These are phyloP conservation scores for Drosophila algonquin DNA, from an alignment of 2,888 invertebrate species.

Conservation along the genomic window DNA sequence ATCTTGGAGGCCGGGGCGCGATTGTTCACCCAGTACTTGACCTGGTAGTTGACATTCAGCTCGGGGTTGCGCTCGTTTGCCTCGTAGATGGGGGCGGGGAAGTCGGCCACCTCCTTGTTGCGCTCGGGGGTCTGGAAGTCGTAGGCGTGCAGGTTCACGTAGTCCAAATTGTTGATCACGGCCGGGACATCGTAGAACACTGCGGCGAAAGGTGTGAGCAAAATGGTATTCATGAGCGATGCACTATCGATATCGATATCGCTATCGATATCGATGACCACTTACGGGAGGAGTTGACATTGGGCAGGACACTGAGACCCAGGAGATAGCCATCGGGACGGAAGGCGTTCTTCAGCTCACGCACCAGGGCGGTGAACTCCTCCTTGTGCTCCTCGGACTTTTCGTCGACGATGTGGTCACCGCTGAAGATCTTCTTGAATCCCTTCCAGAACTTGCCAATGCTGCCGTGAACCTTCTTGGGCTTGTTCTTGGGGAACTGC, in stretches of 20 bases:
- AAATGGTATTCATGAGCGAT: not conserved
- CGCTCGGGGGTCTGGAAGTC: conserved; percentile 91
- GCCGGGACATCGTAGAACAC: conserved; percentile 91
- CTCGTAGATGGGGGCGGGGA: conserved; percentile 89
- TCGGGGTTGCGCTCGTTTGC: conserved; percentile 89
- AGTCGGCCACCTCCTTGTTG: conserved; percentile 92
- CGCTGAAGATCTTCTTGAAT: conserved; percentile 90
- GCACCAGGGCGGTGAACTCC: conserved; percentile 90
- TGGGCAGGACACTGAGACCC: conserved; percentile 89
- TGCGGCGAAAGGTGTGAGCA: conserved; percentile 75
- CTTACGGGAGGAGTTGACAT: conserved; percentile 90
- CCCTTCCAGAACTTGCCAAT: conserved; percentile 89
- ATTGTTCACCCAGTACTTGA: conserved; percentile 87
- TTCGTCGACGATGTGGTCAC: conserved; percentile 89
- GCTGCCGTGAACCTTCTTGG: conserved; percentile 89
- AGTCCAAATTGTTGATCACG: conserved; percentile 91
- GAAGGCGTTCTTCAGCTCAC: conserved; percentile 90
- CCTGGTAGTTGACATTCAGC: conserved; percentile 88
- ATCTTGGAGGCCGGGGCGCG: conserved; percentile 88
- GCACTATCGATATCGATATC: not conserved
- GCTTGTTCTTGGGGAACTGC: conserved; percentile 92
- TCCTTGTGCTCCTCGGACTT: conserved; percentile 92
- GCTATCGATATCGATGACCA: not conserved
- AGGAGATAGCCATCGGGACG: conserved; percentile 88
- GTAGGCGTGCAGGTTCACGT: conserved; percentile 90